phyloP scores from a whole-genome alignment of 2,888 invertebrate species.

The Drosophila nr. perissopoda region DNA sequence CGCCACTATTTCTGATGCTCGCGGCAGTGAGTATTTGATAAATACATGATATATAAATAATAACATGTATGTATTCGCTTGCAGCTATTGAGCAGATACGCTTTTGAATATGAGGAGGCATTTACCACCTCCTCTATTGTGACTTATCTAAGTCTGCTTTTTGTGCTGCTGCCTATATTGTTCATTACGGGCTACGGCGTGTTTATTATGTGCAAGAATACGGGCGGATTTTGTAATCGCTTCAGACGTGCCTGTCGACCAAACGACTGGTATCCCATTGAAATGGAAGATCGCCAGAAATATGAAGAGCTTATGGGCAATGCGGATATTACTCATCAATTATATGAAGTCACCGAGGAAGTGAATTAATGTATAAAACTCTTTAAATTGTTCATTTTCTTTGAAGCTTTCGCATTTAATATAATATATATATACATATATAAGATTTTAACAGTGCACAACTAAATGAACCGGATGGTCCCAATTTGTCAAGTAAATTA shows the following conservation, averaged over 20 bases:
- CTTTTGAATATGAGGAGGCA: not conserved
- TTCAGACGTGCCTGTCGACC: slow-evolving; percentile 78
- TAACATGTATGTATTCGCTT: not conserved
- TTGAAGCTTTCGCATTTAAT: not conserved
- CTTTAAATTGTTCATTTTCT: not conserved
- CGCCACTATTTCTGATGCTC: slow-evolving; percentile 71
- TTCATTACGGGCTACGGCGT: slow-evolving; percentile 79
- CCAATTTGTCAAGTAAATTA: not conserved
- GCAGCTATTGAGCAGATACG: slow-evolving; percentile 40
- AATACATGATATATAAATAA: not conserved
- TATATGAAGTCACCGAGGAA: slow-evolving; percentile 75
- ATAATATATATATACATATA: not conserved
- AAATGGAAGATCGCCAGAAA: slow-evolving; percentile 75
- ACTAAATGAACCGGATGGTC: not conserved
- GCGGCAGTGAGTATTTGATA: slow-evolving; percentile 54
- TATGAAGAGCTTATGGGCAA: slow-evolving; percentile 81
- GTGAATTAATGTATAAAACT: slow-evolving; percentile 36
- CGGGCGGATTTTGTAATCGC: slow-evolving; percentile 72
- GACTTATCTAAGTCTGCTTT: not conserved
- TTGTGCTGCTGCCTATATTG: slow-evolving; percentile 65
- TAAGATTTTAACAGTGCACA: not conserved
- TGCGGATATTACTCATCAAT: slow-evolving; percentile 80
- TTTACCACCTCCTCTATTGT: not conserved
- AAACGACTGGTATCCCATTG: slow-evolving; percentile 83
- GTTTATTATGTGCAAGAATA: slow-evolving; percentile 67